These are phyloP conservation scores for Pocillopora grandis DNA, from an alignment of 92 coral and sea anemone species.

Conservation along the genomic window DNA sequence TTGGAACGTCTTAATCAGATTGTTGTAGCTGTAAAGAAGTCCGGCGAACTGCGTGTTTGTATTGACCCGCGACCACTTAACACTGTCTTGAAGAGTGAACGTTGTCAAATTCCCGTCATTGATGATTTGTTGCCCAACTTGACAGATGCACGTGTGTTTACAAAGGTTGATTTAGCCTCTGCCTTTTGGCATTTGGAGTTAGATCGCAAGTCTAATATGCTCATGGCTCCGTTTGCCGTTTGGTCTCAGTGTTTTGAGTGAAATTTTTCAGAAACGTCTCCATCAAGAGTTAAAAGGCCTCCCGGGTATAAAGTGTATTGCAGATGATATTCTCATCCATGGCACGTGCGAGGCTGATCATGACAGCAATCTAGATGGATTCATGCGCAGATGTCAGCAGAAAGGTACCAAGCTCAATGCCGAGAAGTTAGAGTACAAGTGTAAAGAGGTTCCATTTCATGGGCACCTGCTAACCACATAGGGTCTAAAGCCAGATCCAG, in stretches of 20 bases:
- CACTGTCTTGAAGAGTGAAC: conserved; percentile 14
- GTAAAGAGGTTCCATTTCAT: no score
- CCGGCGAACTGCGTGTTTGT: conserved; percentile 32
- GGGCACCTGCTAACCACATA: no score
- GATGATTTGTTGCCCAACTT: conserved; percentile 30
- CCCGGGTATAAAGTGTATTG: no score
- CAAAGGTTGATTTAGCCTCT: conserved; percentile 36
- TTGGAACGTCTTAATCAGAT: not conserved
- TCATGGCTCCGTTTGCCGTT: conserved; percentile 42
- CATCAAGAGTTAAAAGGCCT: no score
- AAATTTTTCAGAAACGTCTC: no score
- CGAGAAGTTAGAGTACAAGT: no score
- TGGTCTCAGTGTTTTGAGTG: not conserved
- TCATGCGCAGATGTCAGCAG: no score
- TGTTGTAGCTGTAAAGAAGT: conserved; percentile 41
- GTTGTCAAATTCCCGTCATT: conserved; percentile 14
- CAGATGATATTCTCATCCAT: no score
- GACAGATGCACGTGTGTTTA: conserved; percentile 40
- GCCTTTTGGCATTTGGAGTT: conserved; percentile 22
- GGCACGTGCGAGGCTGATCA: no score
- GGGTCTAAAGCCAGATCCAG: no score
- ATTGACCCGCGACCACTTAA: conserved; percentile 16
- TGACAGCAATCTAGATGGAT: no score
- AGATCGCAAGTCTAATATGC: conserved; percentile 4
- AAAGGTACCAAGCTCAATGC: no score